Conservation (phyloP, 2,113 vertebrate species). For the Lipotes vexillifer region DNA sequence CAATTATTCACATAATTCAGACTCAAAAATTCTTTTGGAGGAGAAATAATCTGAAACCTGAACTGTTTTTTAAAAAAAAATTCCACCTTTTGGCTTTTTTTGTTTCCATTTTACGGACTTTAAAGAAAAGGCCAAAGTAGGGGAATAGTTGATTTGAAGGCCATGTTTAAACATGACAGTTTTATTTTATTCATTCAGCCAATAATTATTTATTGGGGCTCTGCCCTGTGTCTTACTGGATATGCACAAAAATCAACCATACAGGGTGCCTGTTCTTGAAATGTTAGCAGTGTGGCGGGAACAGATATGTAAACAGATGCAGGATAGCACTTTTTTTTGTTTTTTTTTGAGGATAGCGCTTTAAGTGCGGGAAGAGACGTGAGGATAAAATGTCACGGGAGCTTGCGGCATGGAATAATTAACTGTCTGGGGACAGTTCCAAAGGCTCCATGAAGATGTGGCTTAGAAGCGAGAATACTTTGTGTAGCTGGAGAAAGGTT, state of each 20-base stretch:
- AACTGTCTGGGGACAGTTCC: not conserved
- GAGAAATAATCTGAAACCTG: not conserved
- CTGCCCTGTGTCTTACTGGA: not conserved
- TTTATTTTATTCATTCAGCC: not conserved
- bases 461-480: not conserved
- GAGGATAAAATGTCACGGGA: not conserved
- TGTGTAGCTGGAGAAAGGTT: not conserved
- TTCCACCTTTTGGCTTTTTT: not conserved
- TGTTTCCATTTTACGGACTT: not conserved
- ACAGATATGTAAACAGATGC: accelerated
- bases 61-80: not conserved
- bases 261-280: not conserved
- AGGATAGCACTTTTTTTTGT: accelerated
- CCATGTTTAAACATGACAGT: not conserved
- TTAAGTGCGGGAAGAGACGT: not conserved
- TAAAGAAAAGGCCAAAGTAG: not conserved
- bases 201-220: not conserved
- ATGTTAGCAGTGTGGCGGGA: accelerated
- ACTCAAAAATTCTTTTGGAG: not conserved
- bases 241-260: accelerated
- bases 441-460: not conserved
- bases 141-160: not conserved
- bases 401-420: not conserved
- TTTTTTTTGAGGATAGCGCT: too few relatives aligned
- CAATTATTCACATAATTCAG: not conserved